Percentiles rank a stretch among this genome's conserved stretches.
These are phyloP conservation scores for Subanguina moxae DNA, from an alignment of 1,140 invertebrate genomes.

Conservation along the genomic window DNA sequence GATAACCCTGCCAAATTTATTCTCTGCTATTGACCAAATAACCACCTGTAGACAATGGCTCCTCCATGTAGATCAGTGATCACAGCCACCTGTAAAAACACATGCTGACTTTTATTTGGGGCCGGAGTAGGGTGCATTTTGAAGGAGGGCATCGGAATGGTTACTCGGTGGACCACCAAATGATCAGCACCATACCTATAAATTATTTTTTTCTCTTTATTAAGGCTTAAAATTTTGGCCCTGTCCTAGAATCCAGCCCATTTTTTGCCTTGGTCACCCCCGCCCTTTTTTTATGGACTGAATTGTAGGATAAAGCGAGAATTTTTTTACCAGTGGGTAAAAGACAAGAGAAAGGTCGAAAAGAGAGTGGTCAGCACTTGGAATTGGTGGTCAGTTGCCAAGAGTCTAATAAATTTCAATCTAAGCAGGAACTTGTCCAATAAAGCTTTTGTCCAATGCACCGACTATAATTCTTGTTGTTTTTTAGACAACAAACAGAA, in stretches of 20 bases:
- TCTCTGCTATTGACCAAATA: too few relatives aligned
- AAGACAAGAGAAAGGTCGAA: background rate
- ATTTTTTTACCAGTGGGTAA: background rate
- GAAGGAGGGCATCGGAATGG: background rate
- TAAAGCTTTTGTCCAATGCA: conserved; percentile 18
- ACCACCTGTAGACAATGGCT: conserved; percentile 34
- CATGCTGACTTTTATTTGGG: conserved; percentile 10
- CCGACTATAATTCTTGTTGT: conserved; percentile 14
- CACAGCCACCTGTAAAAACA: conserved; percentile 22
- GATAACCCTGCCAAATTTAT: conserved; percentile 37
- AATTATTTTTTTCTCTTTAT: background rate
- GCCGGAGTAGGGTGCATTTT: conserved; percentile 3
- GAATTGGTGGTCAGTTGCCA: conserved; percentile 26
- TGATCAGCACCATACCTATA: conserved; percentile 13
- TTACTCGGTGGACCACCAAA: conserved; percentile 21
- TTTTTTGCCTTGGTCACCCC: too few relatives aligned
- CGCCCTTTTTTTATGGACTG: too few relatives aligned
- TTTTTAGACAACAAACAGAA: background rate
- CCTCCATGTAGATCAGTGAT: conserved; percentile 42
- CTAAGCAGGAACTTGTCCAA: conserved; percentile 19
- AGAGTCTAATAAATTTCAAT: conserved; percentile 9
- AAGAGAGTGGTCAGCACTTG: conserved; percentile 32
- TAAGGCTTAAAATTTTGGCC: background rate
- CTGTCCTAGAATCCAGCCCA: too few relatives aligned
- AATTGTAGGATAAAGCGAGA: too few relatives aligned